Conservation (phyloP, 2,888 invertebrate species). For the Acrocyrtus sp. region DNA sequence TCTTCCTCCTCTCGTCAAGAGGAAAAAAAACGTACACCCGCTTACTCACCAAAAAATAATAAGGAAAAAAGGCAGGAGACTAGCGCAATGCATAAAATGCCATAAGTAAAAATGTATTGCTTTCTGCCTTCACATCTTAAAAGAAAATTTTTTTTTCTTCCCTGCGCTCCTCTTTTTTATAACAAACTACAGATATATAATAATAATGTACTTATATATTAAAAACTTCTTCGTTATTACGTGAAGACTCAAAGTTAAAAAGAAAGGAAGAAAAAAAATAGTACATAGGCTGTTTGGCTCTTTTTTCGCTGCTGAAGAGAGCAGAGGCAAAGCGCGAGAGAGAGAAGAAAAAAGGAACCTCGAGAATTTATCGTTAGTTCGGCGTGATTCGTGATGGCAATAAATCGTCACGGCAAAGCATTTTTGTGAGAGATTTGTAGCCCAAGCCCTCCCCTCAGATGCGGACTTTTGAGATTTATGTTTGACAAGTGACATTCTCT, state of each 20-base stretch:
- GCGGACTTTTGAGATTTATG: constrained; percentile 61
- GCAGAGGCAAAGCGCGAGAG: constrained; percentile 11
- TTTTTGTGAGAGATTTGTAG: constrained; percentile 63
- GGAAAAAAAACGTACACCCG: constrained; percentile 38
- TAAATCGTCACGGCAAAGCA: constrained; percentile 61
- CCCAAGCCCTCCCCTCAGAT: constrained; percentile 59
- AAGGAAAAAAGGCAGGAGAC: constrained; percentile 32
- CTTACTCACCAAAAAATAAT: constrained; percentile 52
- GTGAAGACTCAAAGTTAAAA: constrained; percentile 37
- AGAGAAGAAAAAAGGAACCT: constrained; percentile 49
- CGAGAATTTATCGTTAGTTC: constrained; percentile 61
- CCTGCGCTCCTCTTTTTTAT: neutral
- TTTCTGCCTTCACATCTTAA: constrained; percentile 6
- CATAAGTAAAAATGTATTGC: constrained; percentile 41
- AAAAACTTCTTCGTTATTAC: constrained; percentile 50
- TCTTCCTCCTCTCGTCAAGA: constrained; percentile 15
- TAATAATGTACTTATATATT: constrained; percentile 48
- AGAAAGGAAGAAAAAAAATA: constrained; percentile 29
- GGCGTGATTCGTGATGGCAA: constrained; percentile 62
- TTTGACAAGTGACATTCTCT: constrained; percentile 62
- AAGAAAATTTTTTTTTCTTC: neutral
- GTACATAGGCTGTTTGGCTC: constrained; percentile 25
- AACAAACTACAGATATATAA: constrained; percentile 13
- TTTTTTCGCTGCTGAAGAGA: constrained; percentile 30
- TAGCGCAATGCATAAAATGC: constrained; percentile 47